A percentile compares a stretch with the other conserved stretches of the same genome.
Evolutionary conservation across 2,888 invertebrate species (phyloP).

Genomic region (Eucera pruinosa): DNA sequence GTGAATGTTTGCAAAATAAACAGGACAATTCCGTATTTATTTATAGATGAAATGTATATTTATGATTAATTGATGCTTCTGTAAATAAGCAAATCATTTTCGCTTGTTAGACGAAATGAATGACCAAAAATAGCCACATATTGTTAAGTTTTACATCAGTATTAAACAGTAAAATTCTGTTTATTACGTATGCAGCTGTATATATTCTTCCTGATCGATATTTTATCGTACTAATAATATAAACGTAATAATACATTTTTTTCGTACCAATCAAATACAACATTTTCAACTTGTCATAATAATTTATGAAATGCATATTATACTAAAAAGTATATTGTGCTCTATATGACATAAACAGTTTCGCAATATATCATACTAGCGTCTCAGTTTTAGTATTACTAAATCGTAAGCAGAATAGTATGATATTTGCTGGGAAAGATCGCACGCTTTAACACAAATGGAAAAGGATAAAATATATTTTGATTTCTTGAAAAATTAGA

Average conservation of each 20-base stretch:
- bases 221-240: not conserved
- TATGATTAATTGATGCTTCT: not conserved
- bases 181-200: not conserved
- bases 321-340: too few species aligned
- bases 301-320: not conserved
- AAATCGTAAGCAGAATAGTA: too few species aligned
- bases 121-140: not conserved
- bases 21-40: not conserved
- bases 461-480: too few species aligned
- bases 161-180: not conserved
- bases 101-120: not conserved
- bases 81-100: constrained; percentile 17
- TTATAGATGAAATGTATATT: constrained; percentile 5
- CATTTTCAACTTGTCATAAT: not conserved
- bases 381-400: too few species aligned
- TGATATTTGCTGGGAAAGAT: too few species aligned
- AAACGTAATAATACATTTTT: not conserved
- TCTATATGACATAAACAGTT: too few species aligned
- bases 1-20: not conserved
- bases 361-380: too few species aligned
- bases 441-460: too few species aligned
- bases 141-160: not conserved
- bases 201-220: not conserved
- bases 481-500: too few species aligned
- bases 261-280: not conserved